These are phyloP conservation scores for Drepana falcataria DNA, from an alignment of 2,888 invertebrate species.

Conservation along the genomic window DNA sequence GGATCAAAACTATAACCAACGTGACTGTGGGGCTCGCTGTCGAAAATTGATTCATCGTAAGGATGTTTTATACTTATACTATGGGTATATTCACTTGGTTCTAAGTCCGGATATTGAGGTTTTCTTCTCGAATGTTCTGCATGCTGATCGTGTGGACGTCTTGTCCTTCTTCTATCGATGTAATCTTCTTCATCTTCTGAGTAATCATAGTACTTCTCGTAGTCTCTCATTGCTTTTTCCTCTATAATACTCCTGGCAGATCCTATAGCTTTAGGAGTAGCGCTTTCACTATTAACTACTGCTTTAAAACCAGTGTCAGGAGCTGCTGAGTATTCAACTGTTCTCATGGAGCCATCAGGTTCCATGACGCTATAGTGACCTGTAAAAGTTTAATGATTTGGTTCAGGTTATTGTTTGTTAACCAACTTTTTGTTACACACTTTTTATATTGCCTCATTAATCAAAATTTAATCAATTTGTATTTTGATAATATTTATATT, in stretches of 20 bases:
- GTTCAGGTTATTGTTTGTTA: neutral
- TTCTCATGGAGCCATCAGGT: constrained; percentile 81
- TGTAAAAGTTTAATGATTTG: constrained; percentile 26
- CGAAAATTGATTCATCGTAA: constrained; percentile 40
- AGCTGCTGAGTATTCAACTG: constrained; percentile 80
- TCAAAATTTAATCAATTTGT: too few species aligned
- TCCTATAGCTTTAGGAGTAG: constrained; percentile 17
- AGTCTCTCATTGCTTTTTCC: constrained; percentile 57
- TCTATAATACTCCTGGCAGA: constrained; percentile 34
- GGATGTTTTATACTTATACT: constrained; percentile 63
- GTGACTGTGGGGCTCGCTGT: constrained; percentile 52
- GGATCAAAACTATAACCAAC: constrained; percentile 56
- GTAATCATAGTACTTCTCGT: constrained; percentile 55
- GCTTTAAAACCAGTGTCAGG: constrained; percentile 78
- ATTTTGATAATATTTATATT: too few species aligned
- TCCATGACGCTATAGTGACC: constrained; percentile 83
- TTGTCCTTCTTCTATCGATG: constrained; percentile 39
- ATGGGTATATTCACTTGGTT: constrained; percentile 62
- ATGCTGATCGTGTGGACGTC: constrained; percentile 44
- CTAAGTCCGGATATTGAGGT: constrained; percentile 52
- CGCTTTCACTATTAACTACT: constrained; percentile 74
- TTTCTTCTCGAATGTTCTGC: constrained; percentile 50
- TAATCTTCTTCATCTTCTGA: constrained; percentile 54
- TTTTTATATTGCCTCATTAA: neutral
- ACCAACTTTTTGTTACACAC: neutral